Conservation (phyloP, 2,888 invertebrate genomes). For the Folsomia manolachei region DNA sequence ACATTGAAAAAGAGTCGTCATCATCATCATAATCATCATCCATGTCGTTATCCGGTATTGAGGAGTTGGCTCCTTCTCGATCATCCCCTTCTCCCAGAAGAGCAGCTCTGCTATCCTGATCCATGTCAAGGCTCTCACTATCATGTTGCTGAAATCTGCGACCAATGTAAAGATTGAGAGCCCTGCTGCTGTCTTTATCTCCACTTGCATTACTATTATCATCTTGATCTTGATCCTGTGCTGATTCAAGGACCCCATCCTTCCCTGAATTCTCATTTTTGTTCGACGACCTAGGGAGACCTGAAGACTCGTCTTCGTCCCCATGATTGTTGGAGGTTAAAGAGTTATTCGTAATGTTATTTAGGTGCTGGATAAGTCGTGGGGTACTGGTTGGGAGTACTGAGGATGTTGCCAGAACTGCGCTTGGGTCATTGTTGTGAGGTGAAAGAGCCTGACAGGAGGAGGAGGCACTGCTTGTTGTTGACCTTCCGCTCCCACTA, state of each 20-base stretch:
- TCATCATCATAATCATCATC: constrained; percentile 45
- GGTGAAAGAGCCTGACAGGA: neutral
- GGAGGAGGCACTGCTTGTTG: constrained; percentile 8
- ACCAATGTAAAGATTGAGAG: constrained; percentile 19
- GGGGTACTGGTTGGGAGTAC: too few relatives aligned
- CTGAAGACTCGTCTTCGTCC: constrained; percentile 2
- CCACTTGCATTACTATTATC: constrained; percentile 32
- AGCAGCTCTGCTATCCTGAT: constrained; percentile 23
- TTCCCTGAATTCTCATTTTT: neutral
- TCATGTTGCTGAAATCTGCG: neutral
- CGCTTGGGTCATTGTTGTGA: neutral
- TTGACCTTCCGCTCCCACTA: constrained; percentile 7
- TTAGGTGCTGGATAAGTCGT: neutral
- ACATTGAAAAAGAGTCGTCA: constrained; percentile 41
- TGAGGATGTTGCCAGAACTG: neutral
- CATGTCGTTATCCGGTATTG: constrained; percentile 23
- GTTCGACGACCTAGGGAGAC: neutral
- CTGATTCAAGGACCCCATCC: too few relatives aligned
- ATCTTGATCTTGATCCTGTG: constrained; percentile 21
- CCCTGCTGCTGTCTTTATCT: constrained; percentile 23
- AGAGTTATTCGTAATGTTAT: neutral
- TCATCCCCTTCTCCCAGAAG: constrained; percentile 28
- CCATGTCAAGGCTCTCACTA: constrained; percentile 17
- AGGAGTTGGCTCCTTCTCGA: constrained; percentile 19
- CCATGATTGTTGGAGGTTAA: neutral